These are phyloP conservation scores for Drosophila setifemur DNA, from an alignment of 1,140 invertebrate species.

Conservation along the genomic window DNA sequence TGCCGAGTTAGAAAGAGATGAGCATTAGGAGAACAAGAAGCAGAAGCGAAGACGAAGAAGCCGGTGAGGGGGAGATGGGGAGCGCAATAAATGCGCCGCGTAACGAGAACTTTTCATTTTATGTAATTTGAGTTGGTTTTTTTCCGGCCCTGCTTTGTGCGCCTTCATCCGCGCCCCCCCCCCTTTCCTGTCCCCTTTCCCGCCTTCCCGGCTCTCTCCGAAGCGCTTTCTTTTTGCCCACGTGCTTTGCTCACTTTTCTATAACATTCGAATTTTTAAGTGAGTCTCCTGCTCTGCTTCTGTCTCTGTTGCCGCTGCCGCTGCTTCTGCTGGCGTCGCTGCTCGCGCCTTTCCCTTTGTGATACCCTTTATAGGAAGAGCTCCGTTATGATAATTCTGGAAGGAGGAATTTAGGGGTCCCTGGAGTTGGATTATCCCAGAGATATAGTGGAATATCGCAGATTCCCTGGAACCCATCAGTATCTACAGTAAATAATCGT, in stretches of 20 bases:
- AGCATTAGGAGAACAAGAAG: constrained; percentile 67
- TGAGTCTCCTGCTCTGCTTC: constrained; percentile 52
- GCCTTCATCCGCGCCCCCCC: not conserved
- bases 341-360: not conserved
- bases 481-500: too few species aligned
- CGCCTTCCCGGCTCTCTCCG: constrained; percentile 4
- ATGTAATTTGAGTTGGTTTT: constrained; percentile 73
- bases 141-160: constrained; percentile 35
- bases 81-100: constrained; percentile 70
- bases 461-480: too few species aligned
- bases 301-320: not conserved
- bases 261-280: constrained; percentile 80
- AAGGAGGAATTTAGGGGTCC: too few species aligned
- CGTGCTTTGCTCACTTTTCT: constrained; percentile 74
- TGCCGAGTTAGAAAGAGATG: constrained; percentile 82
- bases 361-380: constrained; percentile 1
- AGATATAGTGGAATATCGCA: too few species aligned
- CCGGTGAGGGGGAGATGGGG: not conserved
- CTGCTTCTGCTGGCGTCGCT: not conserved
- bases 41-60: constrained; percentile 20
- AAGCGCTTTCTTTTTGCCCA: constrained; percentile 15
- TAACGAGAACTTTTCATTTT: constrained; percentile 81
- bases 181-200: not conserved
- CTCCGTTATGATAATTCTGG: too few species aligned
- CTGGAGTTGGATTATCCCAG: too few species aligned